These are phyloP conservation scores for Gymnodraco acuticeps DNA, from an alignment of 2,797 vertebrate species.

Conservation along the genomic window DNA sequence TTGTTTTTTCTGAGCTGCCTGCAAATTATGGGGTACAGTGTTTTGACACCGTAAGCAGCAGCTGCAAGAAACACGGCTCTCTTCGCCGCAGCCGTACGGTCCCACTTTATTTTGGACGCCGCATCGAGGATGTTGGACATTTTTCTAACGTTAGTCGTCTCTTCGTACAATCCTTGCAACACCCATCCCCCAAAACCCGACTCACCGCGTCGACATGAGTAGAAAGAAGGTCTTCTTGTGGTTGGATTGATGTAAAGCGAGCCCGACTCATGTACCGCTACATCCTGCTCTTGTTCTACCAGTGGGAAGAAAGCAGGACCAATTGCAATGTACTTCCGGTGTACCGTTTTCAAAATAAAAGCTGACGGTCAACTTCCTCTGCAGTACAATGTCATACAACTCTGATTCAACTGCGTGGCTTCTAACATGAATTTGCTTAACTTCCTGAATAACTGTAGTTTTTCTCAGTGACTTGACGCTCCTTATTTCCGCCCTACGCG, in stretches of 20 bases:
- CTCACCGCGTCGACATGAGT: slow-evolving; percentile 34
- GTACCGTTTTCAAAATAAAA: slow-evolving; percentile 43
- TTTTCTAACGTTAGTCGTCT: slow-evolving; percentile 64
- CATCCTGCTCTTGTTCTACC: slow-evolving; percentile 59
- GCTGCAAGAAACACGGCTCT: slow-evolving; percentile 89
- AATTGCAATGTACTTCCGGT: slow-evolving; percentile 38
- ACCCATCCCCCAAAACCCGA: slow-evolving; percentile 65
- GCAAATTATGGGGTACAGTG: slow-evolving; percentile 90
- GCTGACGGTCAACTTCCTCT: fast-evolving
- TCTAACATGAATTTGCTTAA: neutral
- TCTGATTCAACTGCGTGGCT: fast-evolving
- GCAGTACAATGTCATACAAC: fast-evolving
- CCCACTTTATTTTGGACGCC: slow-evolving; percentile 87
- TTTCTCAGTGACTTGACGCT: neutral
- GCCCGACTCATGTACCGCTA: slow-evolving; percentile 70
- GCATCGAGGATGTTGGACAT: slow-evolving; percentile 90
- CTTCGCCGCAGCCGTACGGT: slow-evolving; percentile 86
- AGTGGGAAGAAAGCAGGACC: fast-evolving
- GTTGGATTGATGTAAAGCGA: slow-evolving; percentile 37
- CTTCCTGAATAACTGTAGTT: neutral
- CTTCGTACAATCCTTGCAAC: slow-evolving; percentile 29
- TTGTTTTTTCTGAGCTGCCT: slow-evolving; percentile 74
- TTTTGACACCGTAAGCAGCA: slow-evolving; percentile 90
- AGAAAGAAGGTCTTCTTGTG: slow-evolving; percentile 12
- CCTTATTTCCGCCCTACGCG: slow-evolving; percentile 53